Evolutionary conservation across 1,140 invertebrate species (phyloP), one percentile per base, ranked within the genome.

Genomic region (Atta texana): DNA sequence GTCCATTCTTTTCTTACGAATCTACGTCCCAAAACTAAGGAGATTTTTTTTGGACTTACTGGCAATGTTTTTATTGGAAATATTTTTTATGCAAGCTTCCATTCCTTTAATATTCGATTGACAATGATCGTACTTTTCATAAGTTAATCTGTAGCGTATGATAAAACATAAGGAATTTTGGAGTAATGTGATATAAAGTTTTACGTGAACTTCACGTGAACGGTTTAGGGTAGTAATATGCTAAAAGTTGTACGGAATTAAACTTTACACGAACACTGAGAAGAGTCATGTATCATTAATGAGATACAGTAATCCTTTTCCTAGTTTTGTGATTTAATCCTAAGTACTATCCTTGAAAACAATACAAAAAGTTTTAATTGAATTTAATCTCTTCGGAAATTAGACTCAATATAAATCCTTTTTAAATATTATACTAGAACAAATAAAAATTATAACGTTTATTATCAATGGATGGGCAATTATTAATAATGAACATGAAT

Each of bases 1-100:
- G 66, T 91, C 49, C 75, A 57, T 93, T 93, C 91, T 94, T 91
- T 95, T 93, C 92, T 92, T 94, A 92, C 77, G 89, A 91, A 91
- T 94, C 92, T 85, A 88, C 84, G 78, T 91, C 53, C 89, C 77
- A 86, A 91, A 91, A 92, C 89, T 81, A 90, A 90, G 85, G 34
- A 86, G 80, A 84, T 76, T 90, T 84, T 80, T 86, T 39, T 86
- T 34, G 2, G 74, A 88, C 80, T 86, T 28, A 31, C 68, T 44
- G 24, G 64, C 49, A 28, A 34, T 57, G 49, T 31, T 84, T 87
- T 31, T 76, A 49, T 75, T 66, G 16, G 14, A 16, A 51, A 51
- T 12, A 44, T 12, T 18, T 55, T 18, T 55, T 18, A 3, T 12
- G 39, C 2, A 6, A 74, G 24, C 74, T 53, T 28, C 4, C 75